Percentiles rank a stretch among this genome's conserved stretches.
These are phyloP conservation scores for Platichthys stellatus DNA, from an alignment of 2,113 vertebrate genomes.

Conservation along the genomic window DNA sequence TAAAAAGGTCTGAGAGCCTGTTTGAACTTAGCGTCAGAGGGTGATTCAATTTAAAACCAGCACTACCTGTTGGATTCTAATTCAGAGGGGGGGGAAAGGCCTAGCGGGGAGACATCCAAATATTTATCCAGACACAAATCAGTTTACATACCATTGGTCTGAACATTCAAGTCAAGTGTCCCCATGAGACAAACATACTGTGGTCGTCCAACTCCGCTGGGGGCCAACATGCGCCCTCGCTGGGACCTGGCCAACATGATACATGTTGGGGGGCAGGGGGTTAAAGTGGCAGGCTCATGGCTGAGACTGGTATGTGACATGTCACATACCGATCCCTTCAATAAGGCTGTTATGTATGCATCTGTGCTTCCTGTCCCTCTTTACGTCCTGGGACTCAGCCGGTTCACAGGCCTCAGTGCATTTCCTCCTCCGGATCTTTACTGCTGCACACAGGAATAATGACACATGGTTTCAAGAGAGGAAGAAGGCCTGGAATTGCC, in stretches of 20 bases:
- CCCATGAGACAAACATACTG: constrained; percentile 49
- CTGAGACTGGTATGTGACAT: constrained; percentile 60
- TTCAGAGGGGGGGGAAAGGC: background rate
- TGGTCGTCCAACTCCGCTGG: constrained; percentile 7
- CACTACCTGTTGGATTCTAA: constrained; percentile 33
- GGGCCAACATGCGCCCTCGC: constrained; percentile 30
- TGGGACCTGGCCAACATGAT: constrained; percentile 58
- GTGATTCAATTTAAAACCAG: constrained; percentile 19
- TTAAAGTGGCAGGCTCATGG: constrained; percentile 45
- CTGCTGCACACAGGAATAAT: constrained; percentile 20
- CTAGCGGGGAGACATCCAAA: constrained; percentile 44
- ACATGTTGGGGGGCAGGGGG: constrained; percentile 30
- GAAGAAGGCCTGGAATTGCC: constrained; percentile 35
- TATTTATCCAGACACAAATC: constrained; percentile 64
- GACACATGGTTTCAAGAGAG: constrained; percentile 23
- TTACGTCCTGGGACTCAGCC: constrained; percentile 22
- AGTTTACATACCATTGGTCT: constrained; percentile 67
- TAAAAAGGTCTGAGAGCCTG: background rate
- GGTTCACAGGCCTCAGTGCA: constrained; percentile 29
- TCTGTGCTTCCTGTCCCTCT: constrained; percentile 64
- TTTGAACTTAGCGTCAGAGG: constrained; percentile 5
- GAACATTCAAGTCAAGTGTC: constrained; percentile 51
- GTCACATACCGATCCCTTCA: constrained; percentile 63
- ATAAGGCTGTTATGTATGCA: constrained; percentile 73
- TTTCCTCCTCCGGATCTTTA: constrained; percentile 35